phyloP scores from a whole-genome alignment of 1,140 invertebrate genomes.

The Pantala flavescens region DNA sequence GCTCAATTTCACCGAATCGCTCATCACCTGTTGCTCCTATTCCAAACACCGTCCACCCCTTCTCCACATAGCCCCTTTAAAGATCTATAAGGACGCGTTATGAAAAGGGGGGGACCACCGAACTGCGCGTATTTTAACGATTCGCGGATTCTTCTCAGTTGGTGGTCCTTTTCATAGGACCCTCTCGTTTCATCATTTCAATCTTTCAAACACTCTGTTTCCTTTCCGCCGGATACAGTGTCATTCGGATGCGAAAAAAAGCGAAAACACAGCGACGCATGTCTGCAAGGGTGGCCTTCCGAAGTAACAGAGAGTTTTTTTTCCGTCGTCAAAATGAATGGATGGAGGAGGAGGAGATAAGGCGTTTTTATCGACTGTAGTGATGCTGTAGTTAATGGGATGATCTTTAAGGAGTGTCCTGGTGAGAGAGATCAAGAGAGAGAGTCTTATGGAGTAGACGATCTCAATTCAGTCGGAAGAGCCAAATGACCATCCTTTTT shows the following conservation, averaged over 20 bases:
- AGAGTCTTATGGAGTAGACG: background rate
- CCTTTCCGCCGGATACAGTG: too few relatives aligned
- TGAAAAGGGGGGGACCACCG: too few relatives aligned
- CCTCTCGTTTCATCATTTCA: too few relatives aligned
- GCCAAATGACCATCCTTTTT: background rate
- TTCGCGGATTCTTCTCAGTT: too few relatives aligned
- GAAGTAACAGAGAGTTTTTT: too few relatives aligned
- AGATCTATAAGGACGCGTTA: too few relatives aligned
- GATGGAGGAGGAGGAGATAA: background rate
- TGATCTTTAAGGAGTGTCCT: background rate
- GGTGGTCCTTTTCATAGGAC: too few relatives aligned
- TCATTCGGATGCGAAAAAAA: too few relatives aligned
- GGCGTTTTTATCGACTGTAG: background rate
- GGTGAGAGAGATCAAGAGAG: background rate
- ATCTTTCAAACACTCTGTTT: too few relatives aligned
- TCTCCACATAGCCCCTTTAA: background rate
- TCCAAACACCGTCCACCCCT: background rate
- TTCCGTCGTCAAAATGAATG: background rate
- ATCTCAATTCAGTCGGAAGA: background rate
- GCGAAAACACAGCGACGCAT: too few relatives aligned
- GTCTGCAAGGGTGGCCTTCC: too few relatives aligned
- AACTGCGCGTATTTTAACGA: too few relatives aligned
- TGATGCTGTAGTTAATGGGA: background rate
- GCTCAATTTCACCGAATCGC: background rate
- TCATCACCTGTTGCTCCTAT: slow-evolving; percentile 1